Evolutionary conservation across 2,888 invertebrate genomes (phyloP), one percentile per base, ranked within the genome.

Genomic region (Drosophila stalkeri): DNA sequence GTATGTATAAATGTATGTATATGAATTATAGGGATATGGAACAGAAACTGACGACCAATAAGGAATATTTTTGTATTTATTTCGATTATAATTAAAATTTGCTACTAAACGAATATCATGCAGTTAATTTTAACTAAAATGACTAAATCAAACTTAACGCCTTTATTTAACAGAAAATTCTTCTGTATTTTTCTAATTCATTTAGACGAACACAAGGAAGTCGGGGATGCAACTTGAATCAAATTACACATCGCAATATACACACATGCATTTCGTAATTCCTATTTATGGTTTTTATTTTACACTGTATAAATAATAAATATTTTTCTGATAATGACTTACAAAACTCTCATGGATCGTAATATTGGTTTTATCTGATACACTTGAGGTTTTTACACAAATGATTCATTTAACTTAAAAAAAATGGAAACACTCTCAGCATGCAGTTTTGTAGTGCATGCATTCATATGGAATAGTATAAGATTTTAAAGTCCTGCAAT

Each of bases 61-160:
- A 52, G 33, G 43, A 72, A 55, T 60, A 68, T 44, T 57, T 3
- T 35, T 57, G 20, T 20, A 16, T 33, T 44, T 5, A 56, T n/a
- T 43, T 39, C 27, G 31, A 70, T 51, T 54, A 44, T 35, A 12
- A 44, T 47, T 37, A 41, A 39, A 55, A 27, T 41, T 39, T 8
- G 12, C 47, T 67, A 64, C 46, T 56, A 18, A 63, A 52, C 57
- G 18, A 56, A 70, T 68, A 44, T n/a, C 80, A 75, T 81, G 80
- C 77, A 65, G 37, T 20, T 47, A 9, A 47, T 47, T 49, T 56
- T 56, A 55, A 66, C 52, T 51, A 51, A 51, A 51, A 51, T 49
- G 18, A 51, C 49, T 51, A 51, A 51, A 51, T 51, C 33, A 51
- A 51, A 51, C 49, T 51, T 51, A 51, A 51, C 49, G 49, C 31